Evolutionary conservation across 2,888 invertebrate genomes (phyloP).

Genomic region (Epistrophe eligans): DNA sequence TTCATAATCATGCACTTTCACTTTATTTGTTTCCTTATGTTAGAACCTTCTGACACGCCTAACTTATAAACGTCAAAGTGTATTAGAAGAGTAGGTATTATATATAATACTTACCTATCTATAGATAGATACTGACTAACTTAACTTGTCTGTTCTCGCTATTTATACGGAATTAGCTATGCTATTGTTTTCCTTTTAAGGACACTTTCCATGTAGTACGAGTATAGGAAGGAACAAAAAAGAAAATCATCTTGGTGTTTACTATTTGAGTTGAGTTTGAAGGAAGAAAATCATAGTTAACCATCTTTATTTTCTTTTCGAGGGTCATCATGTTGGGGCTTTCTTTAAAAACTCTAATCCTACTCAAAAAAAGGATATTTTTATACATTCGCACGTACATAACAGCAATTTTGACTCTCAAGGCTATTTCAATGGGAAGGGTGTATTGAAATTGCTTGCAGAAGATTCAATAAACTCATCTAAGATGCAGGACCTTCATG

Average conservation of each 20-base stretch:
- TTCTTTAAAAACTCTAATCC: neutral
- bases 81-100: neutral
- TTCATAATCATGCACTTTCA: constrained; percentile 32
- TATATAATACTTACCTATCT: too few relatives aligned
- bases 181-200: constrained; percentile 41
- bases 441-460: neutral
- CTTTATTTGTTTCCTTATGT: constrained; percentile 37
- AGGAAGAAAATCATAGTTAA: constrained; percentile 12
- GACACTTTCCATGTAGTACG: constrained; percentile 13
- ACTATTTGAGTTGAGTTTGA: constrained; percentile 1
- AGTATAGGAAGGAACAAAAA: neutral
- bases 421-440: constrained; percentile 8
- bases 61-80: constrained; percentile 29
- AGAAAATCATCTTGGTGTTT: neutral
- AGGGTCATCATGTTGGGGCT: constrained; percentile 8
- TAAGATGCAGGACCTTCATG: neutral
- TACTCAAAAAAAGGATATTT: constrained; percentile 18
- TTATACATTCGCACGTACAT: constrained; percentile 2
- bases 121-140: neutral
- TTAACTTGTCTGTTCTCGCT: constrained; percentile 28
- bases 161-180: constrained; percentile 12
- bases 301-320: constrained; percentile 15
- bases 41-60: constrained; percentile 30
- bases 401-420: constrained; percentile 1
- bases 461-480: constrained; percentile 22